Evolutionary conservation across 1,140 invertebrate genomes (phyloP), one percentile per base, ranked within the genome.

Genomic region (Trichonephila clavata): DNA sequence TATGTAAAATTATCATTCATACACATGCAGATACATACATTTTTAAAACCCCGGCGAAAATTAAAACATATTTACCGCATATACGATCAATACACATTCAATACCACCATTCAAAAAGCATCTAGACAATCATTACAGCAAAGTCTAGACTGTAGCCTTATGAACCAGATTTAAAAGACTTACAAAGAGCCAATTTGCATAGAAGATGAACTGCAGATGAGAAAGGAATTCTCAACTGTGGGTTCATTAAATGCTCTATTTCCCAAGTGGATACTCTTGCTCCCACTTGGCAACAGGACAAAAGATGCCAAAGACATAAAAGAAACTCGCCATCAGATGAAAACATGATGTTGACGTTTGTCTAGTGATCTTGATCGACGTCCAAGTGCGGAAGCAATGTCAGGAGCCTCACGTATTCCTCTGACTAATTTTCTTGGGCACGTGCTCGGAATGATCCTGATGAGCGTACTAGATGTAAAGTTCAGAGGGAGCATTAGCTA

Each of bases 341-440:
- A 57, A 83, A n/a, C n/a, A 13, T 50, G 21, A 14, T 59, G 81
- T 83, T 83, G 81, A 83, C 81, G 57, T 83, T 83, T 39, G 71
- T 83, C 81, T 50, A 16, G 21, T 14, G 21, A 57, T 57, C n/a
- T 83, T 83, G 81, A 83, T 59, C n/a, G 1, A 50, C 14, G 43
- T 83, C 81, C 81, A 83, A 83, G n/a, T 83, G 81, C 71, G 71
- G 71, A 32, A 77, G 71, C 32, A 77, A 77, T 77, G 13, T 39
- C 65, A 7, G 24, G 24, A 68, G 65, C n/a, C 65, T 24, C 13
- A 24, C 7, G n/a, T 24, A 61, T 68, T 68, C 3, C 27, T 24
- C 65, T n/a, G 65, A 68, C 65, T n/a, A 16, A 68, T 68, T 68
- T 24, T 68, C 65, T 68, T 24, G 65, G 14, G 65, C 65, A 13